A percentile compares a stretch with the other conserved stretches of the same genome.
phyloP scores from a whole-genome alignment of 1,140 invertebrate species.

The Drosophila rhopaloa region DNA sequence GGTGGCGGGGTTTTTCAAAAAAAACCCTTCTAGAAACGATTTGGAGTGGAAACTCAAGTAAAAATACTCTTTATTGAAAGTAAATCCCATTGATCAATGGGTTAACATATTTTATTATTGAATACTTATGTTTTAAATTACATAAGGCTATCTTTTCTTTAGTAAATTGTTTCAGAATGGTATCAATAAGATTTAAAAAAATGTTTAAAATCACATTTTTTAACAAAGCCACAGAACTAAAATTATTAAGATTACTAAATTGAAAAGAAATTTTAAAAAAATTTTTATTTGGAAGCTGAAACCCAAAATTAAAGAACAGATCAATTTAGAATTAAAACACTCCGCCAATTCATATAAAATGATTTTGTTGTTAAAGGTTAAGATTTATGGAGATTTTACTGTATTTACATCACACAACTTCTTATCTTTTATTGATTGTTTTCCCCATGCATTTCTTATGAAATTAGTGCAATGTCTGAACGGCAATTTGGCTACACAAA shows the following conservation, averaged over 20 bases:
- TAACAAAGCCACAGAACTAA: too few species aligned
- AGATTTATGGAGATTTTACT: background rate
- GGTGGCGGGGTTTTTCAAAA: conserved; percentile 2
- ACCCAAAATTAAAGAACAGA: too few species aligned
- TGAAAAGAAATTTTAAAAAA: background rate
- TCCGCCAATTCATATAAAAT: too few species aligned
- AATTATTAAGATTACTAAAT: background rate
- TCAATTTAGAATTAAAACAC: too few species aligned
- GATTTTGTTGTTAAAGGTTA: too few species aligned
- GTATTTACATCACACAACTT: background rate
- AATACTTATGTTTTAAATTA: background rate
- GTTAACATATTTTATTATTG: background rate
- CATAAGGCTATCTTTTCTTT: background rate
- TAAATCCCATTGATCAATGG: background rate
- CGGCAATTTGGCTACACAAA: conserved; percentile 55
- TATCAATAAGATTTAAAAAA: background rate
- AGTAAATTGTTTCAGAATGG: background rate
- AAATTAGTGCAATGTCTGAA: conserved; percentile 50
- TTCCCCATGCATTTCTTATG: conserved; percentile 59
- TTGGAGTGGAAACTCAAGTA: background rate
- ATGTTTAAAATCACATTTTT: too few species aligned
- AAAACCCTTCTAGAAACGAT: background rate
- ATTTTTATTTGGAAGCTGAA: too few species aligned
- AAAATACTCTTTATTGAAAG: background rate
- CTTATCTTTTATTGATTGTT: conserved; percentile 42